Evolutionary conservation across 2,797 vertebrate species (phyloP).

Genomic region (Anabas testudineus): DNA sequence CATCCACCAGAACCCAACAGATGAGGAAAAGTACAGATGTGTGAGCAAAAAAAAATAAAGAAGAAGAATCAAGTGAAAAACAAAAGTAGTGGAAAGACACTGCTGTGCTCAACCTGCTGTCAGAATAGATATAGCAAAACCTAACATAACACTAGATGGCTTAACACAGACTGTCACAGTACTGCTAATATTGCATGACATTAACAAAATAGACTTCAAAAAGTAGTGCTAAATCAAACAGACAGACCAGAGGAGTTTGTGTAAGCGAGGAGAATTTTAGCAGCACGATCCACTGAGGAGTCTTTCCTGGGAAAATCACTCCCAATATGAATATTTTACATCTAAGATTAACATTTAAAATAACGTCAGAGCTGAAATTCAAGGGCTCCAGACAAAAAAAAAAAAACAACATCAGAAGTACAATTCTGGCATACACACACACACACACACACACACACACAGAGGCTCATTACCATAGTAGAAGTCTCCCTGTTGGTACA

Average conservation of each 20-base stretch:
- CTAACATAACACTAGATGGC: not conserved
- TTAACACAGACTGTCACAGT: conserved; percentile 1
- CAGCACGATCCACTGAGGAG: conserved; percentile 24
- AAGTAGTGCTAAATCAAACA: conserved; percentile 28
- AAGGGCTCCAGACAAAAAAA: conserved; percentile 14
- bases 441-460: conserved; percentile 1
- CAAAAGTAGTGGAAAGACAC: not conserved
- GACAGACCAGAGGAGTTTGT: conserved; percentile 20
- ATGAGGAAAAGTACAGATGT: not conserved
- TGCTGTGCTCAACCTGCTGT: conserved; percentile 13
- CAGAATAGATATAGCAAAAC: conserved; percentile 24
- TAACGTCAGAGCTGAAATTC: conserved; percentile 54
- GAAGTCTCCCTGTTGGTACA: conserved; percentile 99
- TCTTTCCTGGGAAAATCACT: conserved; percentile 41
- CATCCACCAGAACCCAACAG: not conserved
- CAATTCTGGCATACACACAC: conserved; percentile 1
- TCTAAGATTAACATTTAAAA: conserved; percentile 69
- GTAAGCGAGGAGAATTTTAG: conserved; percentile 19
- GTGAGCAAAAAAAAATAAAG: not conserved
- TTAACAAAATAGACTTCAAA: conserved; percentile 38
- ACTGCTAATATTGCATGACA: conserved; percentile 27
- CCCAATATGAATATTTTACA: conserved; percentile 66
- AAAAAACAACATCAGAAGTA: conserved; percentile 29
- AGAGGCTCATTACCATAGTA: conserved; percentile 88
- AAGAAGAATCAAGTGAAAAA: not conserved